Evolutionary conservation across 2,888 invertebrate genomes (phyloP), one percentile per base, ranked within the genome.

Genomic region (Cosmia trapezina): DNA sequence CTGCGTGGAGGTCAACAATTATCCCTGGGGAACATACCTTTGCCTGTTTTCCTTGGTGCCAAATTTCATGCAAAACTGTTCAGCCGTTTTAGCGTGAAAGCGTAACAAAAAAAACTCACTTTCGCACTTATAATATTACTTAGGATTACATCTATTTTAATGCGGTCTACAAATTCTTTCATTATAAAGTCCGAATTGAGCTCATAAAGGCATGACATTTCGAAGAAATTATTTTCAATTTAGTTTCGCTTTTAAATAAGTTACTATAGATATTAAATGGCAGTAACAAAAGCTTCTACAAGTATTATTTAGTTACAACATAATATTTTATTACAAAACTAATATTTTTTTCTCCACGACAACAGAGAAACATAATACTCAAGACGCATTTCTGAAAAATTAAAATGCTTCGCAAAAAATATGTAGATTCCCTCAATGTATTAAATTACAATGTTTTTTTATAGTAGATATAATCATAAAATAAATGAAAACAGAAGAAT

Each of bases 341-440:
- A 43, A 53, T 33, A 53, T 47, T 57, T 51, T 64, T 54, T 69
- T 62, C n/a, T 53, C 1, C 0, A 41, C 47, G 14, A 17, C 41
- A 63, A 53, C 12, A 14, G 12, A 54, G 63, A 49, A 77, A 69
- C 17, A 14, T 22, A 68, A 77, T 60, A 60, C 47, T 47, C 17
- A 22, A 45, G 70, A 68, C 51, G 47, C 67, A 68, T 65, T 74
- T 68, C 64, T 60, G 33, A 51, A 74, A 51, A 56, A 80, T 33
- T 19, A 51, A 67, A 80, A 80, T 53, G 4, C 17, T 74, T 45
- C 4, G 22, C 41, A 19, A 12, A 22, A 72, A 60, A 33, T 43
- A 63, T 63, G 63, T 51, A 64, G 45, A 74, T 56, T 73, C 19
- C 4, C 53, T 69, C n/a, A 54, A 5, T 47, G 1, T 73, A 67